These are phyloP conservation scores for Cheilosia pagana DNA, from an alignment of 2,888 invertebrate species.

Conservation along the genomic window DNA sequence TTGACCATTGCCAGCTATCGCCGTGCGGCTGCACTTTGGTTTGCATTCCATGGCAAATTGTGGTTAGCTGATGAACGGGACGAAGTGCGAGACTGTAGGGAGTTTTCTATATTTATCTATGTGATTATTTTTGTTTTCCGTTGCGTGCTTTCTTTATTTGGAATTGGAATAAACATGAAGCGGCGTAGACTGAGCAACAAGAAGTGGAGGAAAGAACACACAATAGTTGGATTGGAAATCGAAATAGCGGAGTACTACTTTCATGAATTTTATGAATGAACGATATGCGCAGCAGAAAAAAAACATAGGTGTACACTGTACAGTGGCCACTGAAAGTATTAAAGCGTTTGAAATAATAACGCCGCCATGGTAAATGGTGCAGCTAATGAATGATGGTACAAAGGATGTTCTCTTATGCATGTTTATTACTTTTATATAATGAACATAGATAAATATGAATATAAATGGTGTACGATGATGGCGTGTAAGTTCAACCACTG, in stretches of 20 bases:
- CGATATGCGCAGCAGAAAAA: background rate
- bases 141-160: conserved; percentile 38
- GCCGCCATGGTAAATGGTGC: too few species aligned
- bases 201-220: conserved; percentile 1
- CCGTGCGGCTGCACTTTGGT: conserved; percentile 34
- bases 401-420: too few species aligned
- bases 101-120: conserved; percentile 61
- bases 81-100: background rate
- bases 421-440: too few species aligned
- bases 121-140: conserved; percentile 5
- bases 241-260: conserved; percentile 40
- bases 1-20: conserved; percentile 39
- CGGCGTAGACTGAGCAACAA: conserved; percentile 25
- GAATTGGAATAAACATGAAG: conserved; percentile 20
- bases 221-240: background rate
- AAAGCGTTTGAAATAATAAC: too few species aligned
- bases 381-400: too few species aligned
- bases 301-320: background rate
- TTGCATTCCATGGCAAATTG: conserved; percentile 52
- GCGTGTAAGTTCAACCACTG: too few species aligned
- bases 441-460: too few species aligned
- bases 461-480: too few species aligned
- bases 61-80: background rate
- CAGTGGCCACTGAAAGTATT: conserved; percentile 13
- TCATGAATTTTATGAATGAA: conserved; percentile 64